phyloP scores from a whole-genome alignment of 53 echinoderm and acorn worm genomes.

The Actinopyga echinites region DNA sequence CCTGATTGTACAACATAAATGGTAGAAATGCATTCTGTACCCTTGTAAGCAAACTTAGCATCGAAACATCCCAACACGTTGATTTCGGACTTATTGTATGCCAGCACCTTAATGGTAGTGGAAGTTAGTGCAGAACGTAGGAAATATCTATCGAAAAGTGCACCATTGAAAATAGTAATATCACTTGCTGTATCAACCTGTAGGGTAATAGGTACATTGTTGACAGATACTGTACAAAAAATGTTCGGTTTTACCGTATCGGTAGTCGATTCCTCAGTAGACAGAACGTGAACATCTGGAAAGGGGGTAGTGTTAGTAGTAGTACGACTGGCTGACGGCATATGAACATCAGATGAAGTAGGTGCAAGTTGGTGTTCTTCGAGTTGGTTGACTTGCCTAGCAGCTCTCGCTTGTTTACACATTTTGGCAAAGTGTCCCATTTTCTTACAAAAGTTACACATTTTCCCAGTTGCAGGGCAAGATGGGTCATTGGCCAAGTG shows the following conservation, averaged over 20 bases:
- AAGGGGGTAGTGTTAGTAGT: too few species aligned
- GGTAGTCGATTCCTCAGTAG: too few species aligned
- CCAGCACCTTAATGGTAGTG: background rate
- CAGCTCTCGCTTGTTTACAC: background rate
- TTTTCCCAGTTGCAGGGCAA: background rate
- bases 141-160: background rate
- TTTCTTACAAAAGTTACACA: background rate
- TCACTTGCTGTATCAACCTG: background rate
- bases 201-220: background rate
- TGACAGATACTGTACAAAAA: background rate
- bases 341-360: background rate
- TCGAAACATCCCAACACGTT: background rate
- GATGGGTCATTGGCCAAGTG: background rate
- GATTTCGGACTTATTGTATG: background rate
- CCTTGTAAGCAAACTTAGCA: background rate
- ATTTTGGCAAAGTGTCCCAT: background rate
- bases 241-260: too few species aligned
- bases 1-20: slow-evolving; percentile 1
- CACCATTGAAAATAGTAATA: background rate
- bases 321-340: too few species aligned
- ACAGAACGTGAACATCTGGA: too few species aligned
- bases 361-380: background rate
- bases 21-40: background rate
- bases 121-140: background rate
- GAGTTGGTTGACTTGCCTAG: background rate